These are phyloP conservation scores for Rhinolophus ferrumequinum DNA, from an alignment of 2,113 vertebrate species.

Conservation along the genomic window DNA sequence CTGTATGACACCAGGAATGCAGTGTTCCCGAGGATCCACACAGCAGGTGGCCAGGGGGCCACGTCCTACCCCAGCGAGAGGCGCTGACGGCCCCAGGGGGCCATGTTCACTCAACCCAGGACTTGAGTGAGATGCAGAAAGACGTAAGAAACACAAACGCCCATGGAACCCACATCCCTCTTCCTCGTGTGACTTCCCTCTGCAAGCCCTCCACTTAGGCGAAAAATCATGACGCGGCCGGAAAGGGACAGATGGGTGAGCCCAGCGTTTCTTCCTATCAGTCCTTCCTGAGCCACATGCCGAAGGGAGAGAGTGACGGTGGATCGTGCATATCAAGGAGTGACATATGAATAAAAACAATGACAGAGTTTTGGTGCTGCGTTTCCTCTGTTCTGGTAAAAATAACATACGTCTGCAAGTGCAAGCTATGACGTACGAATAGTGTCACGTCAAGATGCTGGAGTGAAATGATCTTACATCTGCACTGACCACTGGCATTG, in stretches of 20 bases:
- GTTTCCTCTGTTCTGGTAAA: too few relatives aligned
- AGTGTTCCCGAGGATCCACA: fast-evolving
- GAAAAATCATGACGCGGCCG: not conserved
- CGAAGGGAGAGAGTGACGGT: fast-evolving
- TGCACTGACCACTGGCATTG: not conserved
- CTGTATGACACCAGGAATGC: fast-evolving
- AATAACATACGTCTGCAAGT: too few relatives aligned
- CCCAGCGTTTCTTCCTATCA: not conserved
- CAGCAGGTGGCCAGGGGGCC: fast-evolving
- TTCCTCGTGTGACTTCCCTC: fast-evolving
- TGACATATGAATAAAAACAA: not conserved
- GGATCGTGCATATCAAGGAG: fast-evolving
- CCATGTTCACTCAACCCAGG: not conserved
- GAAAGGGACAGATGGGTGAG: too few relatives aligned
- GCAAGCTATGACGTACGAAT: too few relatives aligned
- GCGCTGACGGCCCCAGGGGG: fast-evolving
- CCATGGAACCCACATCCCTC: not conserved
- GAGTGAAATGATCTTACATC: fast-evolving
- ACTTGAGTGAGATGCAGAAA: not conserved
- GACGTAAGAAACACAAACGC: fast-evolving
- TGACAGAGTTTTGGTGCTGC: not conserved
- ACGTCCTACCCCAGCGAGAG: fast-evolving
- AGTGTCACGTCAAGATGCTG: not conserved
- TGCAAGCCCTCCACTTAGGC: fast-evolving
- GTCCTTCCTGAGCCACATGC: not conserved